Conservation (phyloP, 2,797 vertebrate species). For the Acrocephalus scirpaceus region DNA sequence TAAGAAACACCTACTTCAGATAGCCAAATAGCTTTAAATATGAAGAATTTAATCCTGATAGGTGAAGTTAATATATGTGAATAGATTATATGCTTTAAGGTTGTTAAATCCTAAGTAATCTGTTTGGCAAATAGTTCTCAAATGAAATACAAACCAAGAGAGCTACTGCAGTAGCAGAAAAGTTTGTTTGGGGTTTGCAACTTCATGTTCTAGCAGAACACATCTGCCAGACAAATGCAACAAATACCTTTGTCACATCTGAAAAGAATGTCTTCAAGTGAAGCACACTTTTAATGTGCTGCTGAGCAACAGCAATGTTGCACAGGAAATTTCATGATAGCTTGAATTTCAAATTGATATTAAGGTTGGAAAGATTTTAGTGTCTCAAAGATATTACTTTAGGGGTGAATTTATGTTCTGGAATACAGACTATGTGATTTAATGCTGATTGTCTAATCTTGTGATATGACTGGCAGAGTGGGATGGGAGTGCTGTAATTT, state of each 20-base stretch:
- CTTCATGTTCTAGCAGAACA: neutral
- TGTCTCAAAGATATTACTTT: constrained; percentile 55
- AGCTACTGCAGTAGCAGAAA: neutral
- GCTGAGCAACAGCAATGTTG: neutral
- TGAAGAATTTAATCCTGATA: neutral
- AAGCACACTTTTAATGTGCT: constrained; percentile 19
- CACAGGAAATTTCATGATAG: neutral
- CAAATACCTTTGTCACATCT: neutral
- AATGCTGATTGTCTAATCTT: constrained; percentile 75
- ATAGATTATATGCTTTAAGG: neutral
- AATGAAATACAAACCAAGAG: neutral
- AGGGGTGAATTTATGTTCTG: constrained; percentile 63
- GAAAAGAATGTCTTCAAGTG: neutral
- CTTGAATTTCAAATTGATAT: constrained; percentile 47
- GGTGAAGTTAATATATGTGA: neutral
- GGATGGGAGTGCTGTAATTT: constrained; percentile 79
- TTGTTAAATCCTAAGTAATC: neutral
- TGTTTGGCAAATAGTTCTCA: neutral
- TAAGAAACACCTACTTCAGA: neutral
- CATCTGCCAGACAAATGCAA: neutral
- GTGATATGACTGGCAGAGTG: constrained; percentile 68
- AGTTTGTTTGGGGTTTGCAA: neutral
- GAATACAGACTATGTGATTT: constrained; percentile 65
- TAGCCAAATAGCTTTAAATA: neutral
- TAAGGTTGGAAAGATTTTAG: constrained; percentile 45